phyloP scores from a whole-genome alignment of 2,113 vertebrate species.

The Crotalus tigris region DNA sequence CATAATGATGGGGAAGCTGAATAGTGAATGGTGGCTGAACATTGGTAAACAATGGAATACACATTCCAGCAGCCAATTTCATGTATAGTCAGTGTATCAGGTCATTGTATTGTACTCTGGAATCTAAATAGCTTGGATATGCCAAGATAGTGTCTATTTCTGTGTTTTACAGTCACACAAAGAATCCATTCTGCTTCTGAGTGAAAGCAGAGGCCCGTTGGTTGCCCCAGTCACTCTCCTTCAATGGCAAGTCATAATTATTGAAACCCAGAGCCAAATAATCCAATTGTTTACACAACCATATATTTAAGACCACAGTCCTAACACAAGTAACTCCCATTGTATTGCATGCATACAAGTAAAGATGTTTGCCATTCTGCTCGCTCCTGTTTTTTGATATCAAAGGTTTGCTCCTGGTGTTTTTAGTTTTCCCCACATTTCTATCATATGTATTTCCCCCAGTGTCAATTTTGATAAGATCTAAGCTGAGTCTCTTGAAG shows the following conservation, averaged over 20 bases:
- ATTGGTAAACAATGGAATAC: background rate
- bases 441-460: background rate
- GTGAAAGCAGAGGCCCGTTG: background rate
- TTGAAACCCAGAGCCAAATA: background rate
- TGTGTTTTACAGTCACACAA: background rate
- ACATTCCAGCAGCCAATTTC: background rate
- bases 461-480: background rate
- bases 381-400: background rate
- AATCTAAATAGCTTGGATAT: background rate
- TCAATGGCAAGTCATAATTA: background rate
- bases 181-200: background rate
- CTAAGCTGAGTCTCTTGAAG: background rate
- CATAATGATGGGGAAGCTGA: background rate
- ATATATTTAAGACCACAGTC: background rate
- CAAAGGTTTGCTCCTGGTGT: background rate
- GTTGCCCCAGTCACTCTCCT: background rate
- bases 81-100: background rate
- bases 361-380: background rate
- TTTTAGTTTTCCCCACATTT: background rate
- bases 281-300: background rate
- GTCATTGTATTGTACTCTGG: background rate
- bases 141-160: background rate
- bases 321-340: background rate
- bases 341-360: background rate
- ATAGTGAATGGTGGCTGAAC: background rate